A percentile compares a stretch with the other conserved stretches of the same genome.
phyloP scores from a whole-genome alignment of 1,140 invertebrate species.

The Pemphigus obesinymphae region DNA sequence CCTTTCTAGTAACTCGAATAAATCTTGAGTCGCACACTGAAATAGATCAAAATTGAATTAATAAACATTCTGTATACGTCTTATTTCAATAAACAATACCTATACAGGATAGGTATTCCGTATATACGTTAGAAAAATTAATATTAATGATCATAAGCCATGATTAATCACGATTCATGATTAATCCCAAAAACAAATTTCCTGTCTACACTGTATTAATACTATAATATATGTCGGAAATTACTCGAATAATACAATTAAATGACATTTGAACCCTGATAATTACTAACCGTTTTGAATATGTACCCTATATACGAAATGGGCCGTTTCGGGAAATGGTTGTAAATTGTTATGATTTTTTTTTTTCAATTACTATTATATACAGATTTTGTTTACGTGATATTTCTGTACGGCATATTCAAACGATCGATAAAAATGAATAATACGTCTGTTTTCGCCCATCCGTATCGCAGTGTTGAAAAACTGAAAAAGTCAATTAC shows the following conservation, averaged over 20 bases:
- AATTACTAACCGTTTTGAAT: not conserved
- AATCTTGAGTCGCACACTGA: constrained; percentile 69
- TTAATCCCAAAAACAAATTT: not conserved
- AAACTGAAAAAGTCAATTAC: too few species aligned
- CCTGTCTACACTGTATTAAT: not conserved
- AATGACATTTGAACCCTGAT: not conserved
- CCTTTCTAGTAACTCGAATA: constrained; percentile 83
- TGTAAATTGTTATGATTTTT: not conserved
- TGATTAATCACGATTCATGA: too few species aligned
- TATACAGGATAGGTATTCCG: too few species aligned
- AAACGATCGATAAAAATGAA: not conserved
- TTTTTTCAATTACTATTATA: too few species aligned
- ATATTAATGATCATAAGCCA: too few species aligned
- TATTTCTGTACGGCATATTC: not conserved
- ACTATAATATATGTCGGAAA: too few species aligned
- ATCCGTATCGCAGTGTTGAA: not conserved
- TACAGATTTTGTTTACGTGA: not conserved
- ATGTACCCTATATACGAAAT: not conserved
- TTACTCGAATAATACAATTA: not conserved
- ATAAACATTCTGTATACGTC: too few species aligned
- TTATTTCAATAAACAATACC: not conserved
- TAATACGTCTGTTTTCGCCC: not conserved
- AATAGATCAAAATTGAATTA: constrained; percentile 44
- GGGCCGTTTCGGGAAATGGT: not conserved
- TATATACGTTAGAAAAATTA: not conserved